phyloP scores from a whole-genome alignment of 2,113 vertebrate species.

The Esox niger region DNA sequence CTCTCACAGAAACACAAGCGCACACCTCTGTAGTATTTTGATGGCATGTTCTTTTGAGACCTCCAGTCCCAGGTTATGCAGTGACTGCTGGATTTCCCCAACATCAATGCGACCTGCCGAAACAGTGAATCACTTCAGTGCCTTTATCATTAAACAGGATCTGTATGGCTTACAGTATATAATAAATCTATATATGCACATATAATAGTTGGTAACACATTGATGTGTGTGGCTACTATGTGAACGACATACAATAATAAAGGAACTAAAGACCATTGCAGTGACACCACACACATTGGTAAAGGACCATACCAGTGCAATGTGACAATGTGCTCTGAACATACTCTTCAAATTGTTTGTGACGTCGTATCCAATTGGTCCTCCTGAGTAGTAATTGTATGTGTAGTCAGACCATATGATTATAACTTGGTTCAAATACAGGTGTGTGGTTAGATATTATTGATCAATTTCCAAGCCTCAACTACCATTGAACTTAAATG shows the following conservation, averaged over 20 bases:
- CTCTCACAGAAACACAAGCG: background rate
- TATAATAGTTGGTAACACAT: no score
- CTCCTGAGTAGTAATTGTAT: background rate
- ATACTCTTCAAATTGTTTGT: no score
- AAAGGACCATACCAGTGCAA: background rate
- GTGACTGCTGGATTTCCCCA: slow-evolving; percentile 82
- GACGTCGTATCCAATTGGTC: background rate
- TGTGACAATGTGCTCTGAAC: background rate
- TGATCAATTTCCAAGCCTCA: no score
- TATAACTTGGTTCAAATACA: no score
- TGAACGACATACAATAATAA: background rate
- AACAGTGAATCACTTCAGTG: background rate
- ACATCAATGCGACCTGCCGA: slow-evolving; percentile 80
- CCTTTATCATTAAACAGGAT: no score
- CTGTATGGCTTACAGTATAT: no score
- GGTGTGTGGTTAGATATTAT: no score
- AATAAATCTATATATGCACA: no score
- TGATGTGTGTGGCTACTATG: background rate
- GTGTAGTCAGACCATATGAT: background rate
- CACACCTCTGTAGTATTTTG: slow-evolving; percentile 84
- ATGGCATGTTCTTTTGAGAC: slow-evolving; percentile 77
- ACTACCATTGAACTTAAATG: no score
- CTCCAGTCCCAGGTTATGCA: slow-evolving; percentile 76
- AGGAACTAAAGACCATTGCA: background rate
- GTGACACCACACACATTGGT: background rate